Percentiles rank a stretch among this genome's conserved stretches.
Conservation (phyloP, 2,888 invertebrate species). For the Metalampra italica region DNA sequence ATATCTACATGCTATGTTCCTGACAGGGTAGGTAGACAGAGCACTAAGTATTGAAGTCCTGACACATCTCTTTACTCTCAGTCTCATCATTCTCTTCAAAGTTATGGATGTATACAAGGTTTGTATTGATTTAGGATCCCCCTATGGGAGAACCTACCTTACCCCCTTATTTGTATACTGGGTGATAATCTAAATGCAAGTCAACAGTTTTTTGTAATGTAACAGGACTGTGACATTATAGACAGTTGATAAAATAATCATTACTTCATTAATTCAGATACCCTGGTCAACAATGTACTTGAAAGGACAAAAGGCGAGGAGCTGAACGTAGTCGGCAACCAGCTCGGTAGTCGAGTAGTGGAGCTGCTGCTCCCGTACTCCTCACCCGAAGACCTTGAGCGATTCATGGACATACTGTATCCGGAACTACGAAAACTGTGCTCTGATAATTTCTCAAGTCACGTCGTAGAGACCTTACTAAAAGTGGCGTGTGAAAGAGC, state of each 20-base stretch:
- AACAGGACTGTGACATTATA: background rate
- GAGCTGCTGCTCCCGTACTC: slow-evolving; percentile 86
- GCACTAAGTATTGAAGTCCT: too few relatives aligned
- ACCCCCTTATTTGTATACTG: too few relatives aligned
- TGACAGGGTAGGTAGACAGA: too few relatives aligned
- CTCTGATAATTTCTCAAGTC: slow-evolving; percentile 87
- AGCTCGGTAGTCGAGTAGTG: slow-evolving; percentile 87
- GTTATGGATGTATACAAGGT: too few relatives aligned
- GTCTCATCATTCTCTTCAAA: too few relatives aligned
- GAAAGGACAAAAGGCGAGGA: slow-evolving; percentile 85
- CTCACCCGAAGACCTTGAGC: slow-evolving; percentile 79
- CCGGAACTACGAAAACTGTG: slow-evolving; percentile 84
- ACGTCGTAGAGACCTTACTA: slow-evolving; percentile 86
- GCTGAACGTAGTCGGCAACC: slow-evolving; percentile 86
- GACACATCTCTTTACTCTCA: too few relatives aligned
- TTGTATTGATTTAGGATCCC: too few relatives aligned
- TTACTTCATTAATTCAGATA: slow-evolving; percentile 52
- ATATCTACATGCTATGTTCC: too few relatives aligned
- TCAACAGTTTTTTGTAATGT: too few relatives aligned
- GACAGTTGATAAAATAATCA: background rate
- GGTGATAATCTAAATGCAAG: too few relatives aligned
- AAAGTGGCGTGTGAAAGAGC: slow-evolving; percentile 75
- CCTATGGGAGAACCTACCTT: too few relatives aligned
- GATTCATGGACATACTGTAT: slow-evolving; percentile 80
- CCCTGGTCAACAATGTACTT: slow-evolving; percentile 86